Conservation (phyloP, 2,113 vertebrate genomes). For the Syngnathus floridae region DNA sequence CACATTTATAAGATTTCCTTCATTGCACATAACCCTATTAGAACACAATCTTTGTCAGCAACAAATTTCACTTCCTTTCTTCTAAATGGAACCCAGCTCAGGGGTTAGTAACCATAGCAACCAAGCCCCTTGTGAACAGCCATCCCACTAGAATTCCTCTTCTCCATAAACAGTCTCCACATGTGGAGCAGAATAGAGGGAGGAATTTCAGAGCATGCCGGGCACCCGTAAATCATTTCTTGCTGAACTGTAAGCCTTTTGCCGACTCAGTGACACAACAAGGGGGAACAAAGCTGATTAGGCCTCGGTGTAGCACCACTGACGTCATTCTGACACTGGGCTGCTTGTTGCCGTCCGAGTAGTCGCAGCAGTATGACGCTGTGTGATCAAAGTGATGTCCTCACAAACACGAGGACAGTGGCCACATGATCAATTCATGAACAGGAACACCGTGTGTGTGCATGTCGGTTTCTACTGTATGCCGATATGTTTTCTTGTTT, state of each 20-base stretch:
- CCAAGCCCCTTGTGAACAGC: conserved; percentile 60
- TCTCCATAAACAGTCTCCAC: conserved; percentile 73
- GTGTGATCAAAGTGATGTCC: conserved; percentile 31
- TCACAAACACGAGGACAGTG: conserved; percentile 38
- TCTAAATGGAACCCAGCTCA: conserved; percentile 62
- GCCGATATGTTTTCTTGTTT: neutral
- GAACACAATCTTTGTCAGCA: conserved; percentile 46
- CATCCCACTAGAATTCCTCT: conserved; percentile 69
- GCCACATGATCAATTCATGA: conserved; percentile 48
- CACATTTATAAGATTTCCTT: conserved; percentile 18
- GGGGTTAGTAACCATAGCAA: conserved; percentile 74
- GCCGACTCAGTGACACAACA: conserved; percentile 41
- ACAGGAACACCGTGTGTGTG: conserved; percentile 6
- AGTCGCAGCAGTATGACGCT: conserved; percentile 37
- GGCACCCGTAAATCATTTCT: conserved; percentile 52
- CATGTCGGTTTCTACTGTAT: neutral
- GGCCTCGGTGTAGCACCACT: conserved; percentile 38
- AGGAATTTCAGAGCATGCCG: conserved; percentile 52
- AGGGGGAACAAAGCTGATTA: conserved; percentile 39
- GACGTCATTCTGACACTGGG: conserved; percentile 58
- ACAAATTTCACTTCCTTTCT: conserved; percentile 60
- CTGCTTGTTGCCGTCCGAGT: conserved; percentile 44
- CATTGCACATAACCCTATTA: conserved; percentile 35
- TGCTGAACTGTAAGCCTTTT: conserved; percentile 56
- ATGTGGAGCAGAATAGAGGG: conserved; percentile 64